Percentiles rank a stretch among this genome's conserved stretches.
Evolutionary conservation across 2,113 vertebrate genomes (phyloP).

Genomic region (Pelecanoides urinatrix): DNA sequence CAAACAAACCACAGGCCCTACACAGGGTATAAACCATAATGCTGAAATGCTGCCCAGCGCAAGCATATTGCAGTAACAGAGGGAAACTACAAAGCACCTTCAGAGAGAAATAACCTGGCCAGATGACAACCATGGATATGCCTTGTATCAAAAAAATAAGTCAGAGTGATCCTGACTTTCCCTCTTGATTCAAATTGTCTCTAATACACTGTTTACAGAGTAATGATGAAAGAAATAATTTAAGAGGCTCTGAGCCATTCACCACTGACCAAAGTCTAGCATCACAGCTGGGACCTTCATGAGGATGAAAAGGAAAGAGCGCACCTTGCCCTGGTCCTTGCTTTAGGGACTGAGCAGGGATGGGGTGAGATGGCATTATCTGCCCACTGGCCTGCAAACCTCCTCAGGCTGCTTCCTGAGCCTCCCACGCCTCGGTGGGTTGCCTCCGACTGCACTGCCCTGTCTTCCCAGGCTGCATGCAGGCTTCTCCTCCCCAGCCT

Average conservation of each 20-base stretch:
- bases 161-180: not conserved
- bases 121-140: not conserved
- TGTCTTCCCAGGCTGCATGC: not conserved
- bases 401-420: not conserved
- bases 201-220: not conserved
- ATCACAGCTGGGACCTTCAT: fast-evolving
- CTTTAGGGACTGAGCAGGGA: not conserved
- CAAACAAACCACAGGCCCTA: not conserved
- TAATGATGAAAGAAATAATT: not conserved
- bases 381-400: not conserved
- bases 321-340: not conserved
- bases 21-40: not conserved
- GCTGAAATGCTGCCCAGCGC: not conserved
- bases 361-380: not conserved
- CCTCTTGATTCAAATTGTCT: not conserved
- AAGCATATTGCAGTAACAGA: not conserved
- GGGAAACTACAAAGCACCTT: not conserved
- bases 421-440: fast-evolving
- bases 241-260: not conserved
- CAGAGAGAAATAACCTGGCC: not conserved
- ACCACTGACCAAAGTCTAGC: not conserved
- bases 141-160: not conserved
- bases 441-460: not conserved
- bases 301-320: not conserved
- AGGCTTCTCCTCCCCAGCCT: not conserved